Evolutionary conservation across 2,113 vertebrate genomes (phyloP).

Genomic region (Centropus unirufus): DNA sequence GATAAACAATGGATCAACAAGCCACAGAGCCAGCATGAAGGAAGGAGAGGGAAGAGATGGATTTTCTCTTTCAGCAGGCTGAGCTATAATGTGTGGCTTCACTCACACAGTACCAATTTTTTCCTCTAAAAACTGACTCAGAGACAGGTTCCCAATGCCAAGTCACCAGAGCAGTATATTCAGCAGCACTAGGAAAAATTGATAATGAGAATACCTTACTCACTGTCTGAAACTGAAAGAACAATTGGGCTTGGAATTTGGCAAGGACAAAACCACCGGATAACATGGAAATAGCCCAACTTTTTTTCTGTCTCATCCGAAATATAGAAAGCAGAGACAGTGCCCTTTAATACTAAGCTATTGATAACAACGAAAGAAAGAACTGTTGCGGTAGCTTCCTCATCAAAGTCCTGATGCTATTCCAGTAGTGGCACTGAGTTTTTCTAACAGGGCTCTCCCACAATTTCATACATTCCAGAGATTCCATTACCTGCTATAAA

Average conservation of each 20-base stretch:
- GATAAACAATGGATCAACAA: background rate
- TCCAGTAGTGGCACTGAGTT: background rate
- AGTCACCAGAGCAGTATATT: background rate
- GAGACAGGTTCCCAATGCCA: background rate
- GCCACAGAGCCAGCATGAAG: background rate
- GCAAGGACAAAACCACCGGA: background rate
- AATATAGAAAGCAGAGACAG: accelerated
- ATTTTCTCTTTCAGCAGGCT: background rate
- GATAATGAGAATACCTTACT: background rate
- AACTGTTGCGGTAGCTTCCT: background rate
- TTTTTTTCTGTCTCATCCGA: background rate
- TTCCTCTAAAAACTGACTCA: background rate
- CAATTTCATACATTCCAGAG: background rate
- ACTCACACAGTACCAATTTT: background rate
- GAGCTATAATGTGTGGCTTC: background rate
- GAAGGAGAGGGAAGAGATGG: background rate
- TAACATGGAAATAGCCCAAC: background rate
- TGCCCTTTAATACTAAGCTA: background rate
- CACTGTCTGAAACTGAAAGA: background rate
- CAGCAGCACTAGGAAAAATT: background rate
- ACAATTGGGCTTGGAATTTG: background rate
- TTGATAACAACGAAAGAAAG: background rate
- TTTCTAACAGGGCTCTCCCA: accelerated
- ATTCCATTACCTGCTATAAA: background rate
- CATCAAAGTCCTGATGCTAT: background rate